Percentiles rank a stretch among this genome's conserved stretches.
phyloP scores from a whole-genome alignment of 37 sponge, comb jelly and placozoan genomes.

The Halichondria panicea region DNA sequence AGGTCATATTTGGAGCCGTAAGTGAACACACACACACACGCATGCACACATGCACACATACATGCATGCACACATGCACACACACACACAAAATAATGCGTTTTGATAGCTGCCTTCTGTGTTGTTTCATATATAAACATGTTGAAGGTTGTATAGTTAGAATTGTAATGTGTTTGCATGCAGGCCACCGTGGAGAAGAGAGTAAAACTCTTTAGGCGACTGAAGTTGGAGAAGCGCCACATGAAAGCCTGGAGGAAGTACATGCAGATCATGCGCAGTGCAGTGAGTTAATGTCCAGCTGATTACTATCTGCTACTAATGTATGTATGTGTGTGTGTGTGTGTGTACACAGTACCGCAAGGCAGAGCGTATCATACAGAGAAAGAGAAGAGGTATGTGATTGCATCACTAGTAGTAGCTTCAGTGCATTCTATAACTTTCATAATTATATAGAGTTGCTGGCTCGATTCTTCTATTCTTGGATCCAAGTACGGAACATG shows the following conservation, averaged over 20 bases:
- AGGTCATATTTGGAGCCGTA: constrained; percentile 45
- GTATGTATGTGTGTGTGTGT: not conserved
- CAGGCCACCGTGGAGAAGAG: constrained; percentile 32
- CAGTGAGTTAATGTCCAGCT: constrained; percentile 32
- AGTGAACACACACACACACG: not conserved
- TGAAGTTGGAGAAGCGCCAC: constrained; percentile 19
- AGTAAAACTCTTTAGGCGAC: constrained; percentile 24
- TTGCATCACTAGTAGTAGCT: not conserved
- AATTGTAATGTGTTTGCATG: not conserved
- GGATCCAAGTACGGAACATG: constrained; percentile 54
- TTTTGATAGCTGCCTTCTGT: not conserved
- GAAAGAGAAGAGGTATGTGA: constrained; percentile 47
- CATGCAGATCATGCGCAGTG: constrained; percentile 45
- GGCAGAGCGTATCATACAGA: constrained; percentile 39
- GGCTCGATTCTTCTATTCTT: constrained; percentile 51
- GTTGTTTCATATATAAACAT: not conserved
- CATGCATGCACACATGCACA: no score
- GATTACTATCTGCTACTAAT: not conserved
- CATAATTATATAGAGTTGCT: constrained; percentile 21
- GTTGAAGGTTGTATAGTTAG: not conserved
- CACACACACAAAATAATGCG: no score
- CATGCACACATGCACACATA: no score
- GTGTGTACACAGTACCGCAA: constrained; percentile 30
- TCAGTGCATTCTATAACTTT: not conserved
- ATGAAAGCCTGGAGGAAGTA: constrained; percentile 59